phyloP scores from a whole-genome alignment of 2,113 vertebrate species.

The Chlorodrepanis virens region DNA sequence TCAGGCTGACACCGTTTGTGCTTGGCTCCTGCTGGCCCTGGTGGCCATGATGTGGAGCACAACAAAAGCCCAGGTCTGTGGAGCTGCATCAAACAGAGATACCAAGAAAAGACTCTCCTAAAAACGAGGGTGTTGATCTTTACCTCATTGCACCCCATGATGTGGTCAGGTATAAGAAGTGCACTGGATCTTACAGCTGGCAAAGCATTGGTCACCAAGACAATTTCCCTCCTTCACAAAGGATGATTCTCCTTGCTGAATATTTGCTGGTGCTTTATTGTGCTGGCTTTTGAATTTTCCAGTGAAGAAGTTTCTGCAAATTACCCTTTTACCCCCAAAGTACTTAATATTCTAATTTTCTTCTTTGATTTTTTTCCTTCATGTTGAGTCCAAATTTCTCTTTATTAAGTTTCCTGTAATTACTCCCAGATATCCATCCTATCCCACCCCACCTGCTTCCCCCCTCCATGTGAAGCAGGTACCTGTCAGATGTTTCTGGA shows the following conservation, averaged over 20 bases:
- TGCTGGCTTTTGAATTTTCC: background rate
- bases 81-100: background rate
- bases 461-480: background rate
- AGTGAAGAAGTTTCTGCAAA: background rate
- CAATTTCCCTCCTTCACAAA: background rate
- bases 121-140: rapidly evolving
- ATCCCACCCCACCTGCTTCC: background rate
- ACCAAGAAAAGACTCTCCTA: background rate
- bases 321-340: background rate
- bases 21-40: background rate
- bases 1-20: background rate
- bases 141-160: rapidly evolving
- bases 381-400: background rate
- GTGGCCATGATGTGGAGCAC: background rate
- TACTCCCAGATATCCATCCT: background rate
- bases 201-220: background rate
- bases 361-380: background rate
- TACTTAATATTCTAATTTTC: background rate
- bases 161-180: background rate
- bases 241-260: background rate
- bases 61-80: background rate
- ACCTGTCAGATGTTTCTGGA: background rate
- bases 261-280: background rate
- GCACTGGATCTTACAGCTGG: background rate
- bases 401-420: background rate